phyloP scores from a whole-genome alignment of 1,140 invertebrate genomes.

The Pseudoatta argentina region DNA sequence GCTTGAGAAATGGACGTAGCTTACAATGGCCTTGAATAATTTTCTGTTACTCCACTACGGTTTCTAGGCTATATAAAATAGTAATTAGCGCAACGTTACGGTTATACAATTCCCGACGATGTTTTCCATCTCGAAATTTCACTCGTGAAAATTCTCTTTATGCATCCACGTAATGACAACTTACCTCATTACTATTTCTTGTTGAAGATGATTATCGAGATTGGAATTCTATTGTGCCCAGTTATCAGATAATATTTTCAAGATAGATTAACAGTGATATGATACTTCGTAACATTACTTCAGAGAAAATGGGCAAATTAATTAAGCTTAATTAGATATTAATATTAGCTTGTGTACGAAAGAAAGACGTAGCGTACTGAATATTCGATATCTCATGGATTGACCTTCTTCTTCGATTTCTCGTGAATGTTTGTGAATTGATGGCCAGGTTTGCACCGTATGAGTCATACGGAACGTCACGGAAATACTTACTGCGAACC shows the following conservation, averaged over 20 bases:
- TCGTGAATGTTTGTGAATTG: neutral
- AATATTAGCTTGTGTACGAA: neutral
- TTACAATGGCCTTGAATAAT: conserved; percentile 23
- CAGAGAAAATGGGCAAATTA: neutral
- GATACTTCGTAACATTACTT: neutral
- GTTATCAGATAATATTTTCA: neutral
- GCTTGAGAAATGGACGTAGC: conserved; percentile 4
- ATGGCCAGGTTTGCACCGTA: neutral
- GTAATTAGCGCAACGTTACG: conserved; percentile 22
- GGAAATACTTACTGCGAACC: neutral
- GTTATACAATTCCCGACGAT: conserved; percentile 14
- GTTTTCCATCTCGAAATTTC: conserved; percentile 35
- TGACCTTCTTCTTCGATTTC: neutral
- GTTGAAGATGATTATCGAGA: conserved; percentile 4
- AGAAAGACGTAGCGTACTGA: neutral
- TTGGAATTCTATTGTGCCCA: neutral
- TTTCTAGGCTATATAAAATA: conserved; percentile 47
- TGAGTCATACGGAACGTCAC: conserved; percentile 16
- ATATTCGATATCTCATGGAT: neutral
- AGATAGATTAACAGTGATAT: neutral
- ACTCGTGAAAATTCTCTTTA: conserved; percentile 29
- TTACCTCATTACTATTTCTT: conserved; percentile 9
- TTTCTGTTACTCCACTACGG: neutral
- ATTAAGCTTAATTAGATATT: conserved; percentile 2
- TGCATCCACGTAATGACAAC: conserved; percentile 16